A percentile compares a stretch with the other conserved stretches of the same genome.
phyloP scores from a whole-genome alignment of 1,140 invertebrate species.

The Melanaphis sacchari region DNA sequence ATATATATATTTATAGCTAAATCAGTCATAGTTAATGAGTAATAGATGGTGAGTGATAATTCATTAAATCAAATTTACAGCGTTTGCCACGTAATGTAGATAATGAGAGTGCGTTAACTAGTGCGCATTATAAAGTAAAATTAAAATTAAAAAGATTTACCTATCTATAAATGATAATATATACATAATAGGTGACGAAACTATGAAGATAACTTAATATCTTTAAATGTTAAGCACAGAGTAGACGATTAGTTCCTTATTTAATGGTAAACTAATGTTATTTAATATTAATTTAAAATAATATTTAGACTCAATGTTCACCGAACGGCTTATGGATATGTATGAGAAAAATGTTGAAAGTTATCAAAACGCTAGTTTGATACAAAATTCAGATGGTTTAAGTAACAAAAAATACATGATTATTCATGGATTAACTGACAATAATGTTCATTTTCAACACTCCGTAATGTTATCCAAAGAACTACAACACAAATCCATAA shows the following conservation, averaged over 20 bases:
- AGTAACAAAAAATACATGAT: slow-evolving; percentile 81
- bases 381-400: slow-evolving; percentile 76
- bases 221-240: neutral
- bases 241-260: neutral
- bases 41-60: no score
- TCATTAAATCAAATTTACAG: no score
- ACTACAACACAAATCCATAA: slow-evolving; percentile 79
- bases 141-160: neutral
- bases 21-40: no score
- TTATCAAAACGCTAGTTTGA: slow-evolving; percentile 77
- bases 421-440: slow-evolving; percentile 90
- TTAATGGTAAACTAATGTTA: neutral
- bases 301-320: slow-evolving; percentile 89
- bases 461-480: slow-evolving; percentile 84
- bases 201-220: neutral
- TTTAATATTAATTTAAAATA: neutral
- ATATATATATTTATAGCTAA: no score
- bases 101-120: no score
- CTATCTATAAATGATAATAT: neutral
- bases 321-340: slow-evolving; percentile 91
- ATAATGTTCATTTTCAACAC: slow-evolving; percentile 95
- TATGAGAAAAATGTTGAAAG: slow-evolving; percentile 70
- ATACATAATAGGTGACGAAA: neutral
- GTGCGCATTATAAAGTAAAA: neutral
- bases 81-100: no score